These are phyloP conservation scores for Epinotia demarniana DNA, from an alignment of 2,888 invertebrate species.

Conservation along the genomic window DNA sequence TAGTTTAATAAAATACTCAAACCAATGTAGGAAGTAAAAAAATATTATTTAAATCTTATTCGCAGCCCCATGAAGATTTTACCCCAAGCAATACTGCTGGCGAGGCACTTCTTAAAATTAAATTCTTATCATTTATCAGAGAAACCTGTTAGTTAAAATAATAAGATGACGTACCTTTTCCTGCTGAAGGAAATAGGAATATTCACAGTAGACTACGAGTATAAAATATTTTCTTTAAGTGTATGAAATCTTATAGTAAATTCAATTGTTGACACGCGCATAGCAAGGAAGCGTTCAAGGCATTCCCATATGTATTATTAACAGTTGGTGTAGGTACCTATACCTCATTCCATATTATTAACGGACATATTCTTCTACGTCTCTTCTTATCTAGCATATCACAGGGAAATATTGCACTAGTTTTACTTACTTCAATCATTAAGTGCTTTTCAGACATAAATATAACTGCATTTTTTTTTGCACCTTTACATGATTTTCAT, in stretches of 20 bases:
- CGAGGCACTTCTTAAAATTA: conserved; percentile 62
- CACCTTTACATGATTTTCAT: too few relatives aligned
- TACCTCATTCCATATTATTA: too few relatives aligned
- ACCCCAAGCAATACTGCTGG: conserved; percentile 49
- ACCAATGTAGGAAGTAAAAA: conserved; percentile 4
- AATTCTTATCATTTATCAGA: conserved; percentile 61
- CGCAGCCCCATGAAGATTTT: conserved; percentile 27
- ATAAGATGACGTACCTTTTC: conserved; percentile 7
- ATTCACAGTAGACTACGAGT: neutral
- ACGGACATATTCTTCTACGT: too few relatives aligned
- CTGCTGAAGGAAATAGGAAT: conserved; percentile 7
- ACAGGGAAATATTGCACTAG: too few relatives aligned
- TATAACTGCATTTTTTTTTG: too few relatives aligned
- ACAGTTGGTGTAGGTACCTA: too few relatives aligned
- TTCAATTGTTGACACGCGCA: too few relatives aligned
- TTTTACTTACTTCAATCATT: too few relatives aligned
- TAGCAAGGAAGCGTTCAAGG: too few relatives aligned
- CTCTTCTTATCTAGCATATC: too few relatives aligned
- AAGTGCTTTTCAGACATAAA: too few relatives aligned
- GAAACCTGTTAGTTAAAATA: conserved; percentile 51
- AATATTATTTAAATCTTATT: conserved; percentile 33
- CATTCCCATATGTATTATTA: too few relatives aligned
- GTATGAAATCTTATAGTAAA: neutral
- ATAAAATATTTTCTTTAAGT: neutral
- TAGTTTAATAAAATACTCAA: conserved; percentile 4